Evolutionary conservation across 2,888 invertebrate species (phyloP), one percentile per base, ranked within the genome.

Genomic region (Calliphora vomitoria): DNA sequence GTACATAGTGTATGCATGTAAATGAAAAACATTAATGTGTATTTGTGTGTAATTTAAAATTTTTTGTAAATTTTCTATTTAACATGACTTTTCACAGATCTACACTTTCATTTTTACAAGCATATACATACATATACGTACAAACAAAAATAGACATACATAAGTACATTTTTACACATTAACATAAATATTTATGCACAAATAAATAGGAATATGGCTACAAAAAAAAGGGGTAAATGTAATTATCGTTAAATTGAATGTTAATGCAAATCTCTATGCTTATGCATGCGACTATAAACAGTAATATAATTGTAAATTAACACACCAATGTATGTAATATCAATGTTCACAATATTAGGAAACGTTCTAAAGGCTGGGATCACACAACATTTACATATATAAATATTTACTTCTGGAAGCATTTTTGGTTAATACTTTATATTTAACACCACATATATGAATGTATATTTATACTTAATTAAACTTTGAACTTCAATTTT

Each of bases 241-340:
- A 85, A 87, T 88, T 83, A 87, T 85, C 87, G 76, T 88, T 85
- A 88, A 88, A 85, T 68, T 81, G 53, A 88, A 88, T 85, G 87
- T 69, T 78, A 75, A 62, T 75, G 64, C 41, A 71, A 80, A 68
- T 80, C 55, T 69, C 25, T 50, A 20, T 81, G 71, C 66, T 78
- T 66, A 53, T 78, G 25, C 72, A 8, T 76, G 20, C 41, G 53
- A 64, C 20, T 53, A 62, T 82, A 72, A 64, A 41, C 53, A 74
- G 78, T 58, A 50, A 75, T 25, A 64, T 38, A 50, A 71, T 31
- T 35, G 58, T 66, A 58, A 71, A 60, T 64, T 50, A 38, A 76
- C 11, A 55, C 18, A 38, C 60, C 50, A 15, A n/a, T 53, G 50
- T 53, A 6, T 53, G 6, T n/a, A 53, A 53, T n/a, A 53, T n/a